Evolutionary conservation across 1,140 invertebrate genomes (phyloP), one percentile per base, ranked within the genome.

Genomic region (Lucilia cuprina): DNA sequence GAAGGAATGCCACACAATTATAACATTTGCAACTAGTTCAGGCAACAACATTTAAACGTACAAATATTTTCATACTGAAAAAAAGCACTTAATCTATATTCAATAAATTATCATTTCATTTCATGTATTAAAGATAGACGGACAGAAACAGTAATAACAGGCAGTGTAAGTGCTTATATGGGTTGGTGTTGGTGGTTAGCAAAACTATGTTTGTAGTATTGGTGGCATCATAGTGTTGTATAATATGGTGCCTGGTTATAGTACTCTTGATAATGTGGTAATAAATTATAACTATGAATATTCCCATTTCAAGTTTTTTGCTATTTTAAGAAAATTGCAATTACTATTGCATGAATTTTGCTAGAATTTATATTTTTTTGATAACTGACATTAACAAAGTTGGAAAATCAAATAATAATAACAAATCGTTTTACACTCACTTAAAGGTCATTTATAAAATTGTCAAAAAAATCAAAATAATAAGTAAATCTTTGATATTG

Each of bases 51-150:
- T 21, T 70, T 21, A 10, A 8, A 21, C 41, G 10, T 10, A 41
- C 10, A 41, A 41, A 41, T 41, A 41, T 10, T 2, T 10, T 10
- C 41, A 70, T 12, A 70, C 25, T 30, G 25, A 70, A 70, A 70
- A 70, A 70, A 70, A 70, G n/a, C 65, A 70, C 65, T 21, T 70
- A 70, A 70, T 70, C 8, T 70, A 70, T 70, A 70, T 70, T 70
- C 65, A 19, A 70, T 70, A 70, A 70, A 70, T 70, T 70, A 70
- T 70, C 65, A 70, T 70, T 70, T 70, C 55, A 60, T 70, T 70
- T 70, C 55, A 60, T 70, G 65, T 70, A 70, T 70, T 70, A 21
- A 12, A 21, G n/a, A 70, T 70, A 70, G 65, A 70, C 14, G 10
- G 65, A 70, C 19, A 70, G 65, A 5, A 25, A 12, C 21, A 21